phyloP scores from a whole-genome alignment of 2,797 vertebrate genomes.

The Microctenopoma stevenorrisi region DNA sequence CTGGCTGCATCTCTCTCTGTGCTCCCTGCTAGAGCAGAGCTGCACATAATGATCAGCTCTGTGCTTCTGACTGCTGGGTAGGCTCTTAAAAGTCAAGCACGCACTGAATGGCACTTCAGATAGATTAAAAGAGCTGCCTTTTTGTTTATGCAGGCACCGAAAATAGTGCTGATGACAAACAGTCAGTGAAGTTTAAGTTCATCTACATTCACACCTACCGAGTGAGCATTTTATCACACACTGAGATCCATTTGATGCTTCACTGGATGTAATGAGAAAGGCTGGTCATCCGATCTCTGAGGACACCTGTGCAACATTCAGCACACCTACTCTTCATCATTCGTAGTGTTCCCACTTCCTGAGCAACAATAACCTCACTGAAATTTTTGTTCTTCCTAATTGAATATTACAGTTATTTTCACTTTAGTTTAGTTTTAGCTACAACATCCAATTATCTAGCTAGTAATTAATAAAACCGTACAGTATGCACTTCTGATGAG shows the following conservation, averaged over 20 bases:
- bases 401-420: background rate
- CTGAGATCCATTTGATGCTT: conserved; percentile 65
- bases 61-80: conserved; percentile 37
- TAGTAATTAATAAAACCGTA: background rate
- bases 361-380: conserved; percentile 35
- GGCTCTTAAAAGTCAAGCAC: conserved; percentile 54
- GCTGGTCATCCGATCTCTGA: conserved; percentile 36
- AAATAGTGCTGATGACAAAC: conserved; percentile 53
- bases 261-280: conserved; percentile 53
- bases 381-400: background rate
- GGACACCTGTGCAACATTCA: conserved; percentile 28
- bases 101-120: conserved; percentile 60
- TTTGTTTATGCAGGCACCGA: conserved; percentile 53
- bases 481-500: background rate
- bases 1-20: conserved; percentile 23
- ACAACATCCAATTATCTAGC: background rate
- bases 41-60: conserved; percentile 46
- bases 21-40: conserved; percentile 46
- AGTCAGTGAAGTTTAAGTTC: conserved; percentile 31
- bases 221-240: conserved; percentile 42
- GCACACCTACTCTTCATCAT: conserved; percentile 38
- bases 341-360: background rate
- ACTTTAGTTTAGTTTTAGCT: background rate
- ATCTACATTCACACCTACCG: conserved; percentile 47
- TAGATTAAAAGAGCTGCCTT: conserved; percentile 57